phyloP scores from a whole-genome alignment of 37 sponge, comb jelly and placozoan genomes.

The Mnemiopsis leidyi region DNA sequence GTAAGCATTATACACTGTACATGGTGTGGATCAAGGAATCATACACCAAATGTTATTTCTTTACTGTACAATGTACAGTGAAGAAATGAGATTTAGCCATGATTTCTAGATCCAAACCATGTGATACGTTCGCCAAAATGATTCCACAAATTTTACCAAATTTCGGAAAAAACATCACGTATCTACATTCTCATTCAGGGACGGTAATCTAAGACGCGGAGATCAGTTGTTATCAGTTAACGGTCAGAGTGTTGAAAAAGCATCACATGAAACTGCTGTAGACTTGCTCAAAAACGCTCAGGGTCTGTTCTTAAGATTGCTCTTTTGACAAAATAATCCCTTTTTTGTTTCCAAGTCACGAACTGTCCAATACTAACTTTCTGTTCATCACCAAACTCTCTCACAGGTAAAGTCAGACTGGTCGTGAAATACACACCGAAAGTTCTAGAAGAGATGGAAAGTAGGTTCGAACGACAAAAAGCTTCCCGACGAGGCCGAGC shows the following conservation, averaged over 20 bases:
- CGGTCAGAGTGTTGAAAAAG: constrained; percentile 81
- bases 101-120: too few relatives aligned
- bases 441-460: constrained; percentile 91
- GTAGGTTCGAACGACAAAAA: constrained; percentile 75
- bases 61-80: too few relatives aligned
- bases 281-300: constrained; percentile 84
- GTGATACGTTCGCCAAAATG: too few relatives aligned
- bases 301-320: too few relatives aligned
- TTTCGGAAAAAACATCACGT: too few relatives aligned
- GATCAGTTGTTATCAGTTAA: constrained; percentile 91
- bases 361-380: background rate
- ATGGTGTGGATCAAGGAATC: too few relatives aligned
- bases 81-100: too few relatives aligned
- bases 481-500: constrained; percentile 51
- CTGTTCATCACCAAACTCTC: background rate
- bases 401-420: constrained; percentile 72
- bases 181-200: constrained; percentile 3
- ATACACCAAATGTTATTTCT: too few relatives aligned
- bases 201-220: constrained; percentile 70
- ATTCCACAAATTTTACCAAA: too few relatives aligned
- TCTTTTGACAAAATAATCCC: too few relatives aligned
- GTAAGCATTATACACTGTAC: too few relatives aligned
- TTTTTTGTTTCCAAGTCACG: too few relatives aligned
- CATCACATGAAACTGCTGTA: constrained; percentile 82
- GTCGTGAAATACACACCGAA: constrained; percentile 87